Base-by-base conservation (phyloP, 1,140 invertebrate genomes). In the Globodera ellingtonae region DNA sequence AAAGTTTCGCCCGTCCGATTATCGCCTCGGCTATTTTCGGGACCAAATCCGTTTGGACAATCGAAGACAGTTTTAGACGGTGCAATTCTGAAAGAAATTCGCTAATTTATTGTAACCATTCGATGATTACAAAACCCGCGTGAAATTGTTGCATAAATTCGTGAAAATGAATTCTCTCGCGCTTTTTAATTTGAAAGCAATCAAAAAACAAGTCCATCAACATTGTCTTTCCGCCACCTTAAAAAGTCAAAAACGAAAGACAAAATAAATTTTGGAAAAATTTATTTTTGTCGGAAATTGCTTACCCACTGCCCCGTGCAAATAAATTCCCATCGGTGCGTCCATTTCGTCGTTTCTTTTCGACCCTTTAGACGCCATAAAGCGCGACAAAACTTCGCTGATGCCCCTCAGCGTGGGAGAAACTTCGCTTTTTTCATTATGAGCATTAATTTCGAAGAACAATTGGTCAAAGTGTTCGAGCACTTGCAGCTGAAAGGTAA, bases 141-240 rank as follows among this genome's bases (percentile, higher is more conserved):
- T 99, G 97, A 24, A 99, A 95, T 90, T 96, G 94, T 62, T 95
- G 91, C 97, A 99, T 99, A 87, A 99, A 99, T 70, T 94, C 93
- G 90, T 98, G 94, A 90, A 99, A 99, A 91, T 99, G 97, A 9
- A 98, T 94, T 80, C 96, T 91, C 84, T 92, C 91, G 89, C 97
- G 97, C 70, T 87, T 89, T 62, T 88, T 83, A 90, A 91, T 83
- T 92, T 87, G 89, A 89, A 93, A 93, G 85, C 92, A 93, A 87
- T 95, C 92, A 91, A 94, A 96, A 90, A 99, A 98, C 84, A 98
- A 89, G 91, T 99, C 97, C 97, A 99, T 99, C 46, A 99, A 90
- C 94, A 98, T 98, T 13, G 97, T 99, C 92, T 99, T 97, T 78
- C 95, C 95, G 87, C 95, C 94, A 70, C 95, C 95, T 84, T 95